Evolutionary conservation across 1,140 invertebrate species (phyloP).

Genomic region (Brachionus rubens): DNA sequence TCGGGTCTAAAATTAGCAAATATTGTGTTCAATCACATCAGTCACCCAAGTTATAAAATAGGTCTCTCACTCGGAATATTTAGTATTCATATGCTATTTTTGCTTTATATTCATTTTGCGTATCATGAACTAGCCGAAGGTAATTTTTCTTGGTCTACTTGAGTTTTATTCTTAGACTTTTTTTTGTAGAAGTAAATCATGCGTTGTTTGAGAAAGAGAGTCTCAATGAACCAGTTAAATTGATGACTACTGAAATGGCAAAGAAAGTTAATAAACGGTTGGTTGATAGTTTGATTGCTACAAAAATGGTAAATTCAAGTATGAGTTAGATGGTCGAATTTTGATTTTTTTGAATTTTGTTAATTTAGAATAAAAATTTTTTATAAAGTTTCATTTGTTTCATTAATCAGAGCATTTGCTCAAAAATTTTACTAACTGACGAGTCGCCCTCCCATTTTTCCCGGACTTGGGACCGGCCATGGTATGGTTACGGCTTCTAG

Average conservation of each 20-base stretch:
- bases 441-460: no score
- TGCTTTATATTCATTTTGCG: slow-evolving; percentile 61
- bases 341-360: no score
- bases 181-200: slow-evolving; percentile 1
- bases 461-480: no score
- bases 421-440: no score
- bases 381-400: no score
- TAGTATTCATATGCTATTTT: slow-evolving; percentile 56
- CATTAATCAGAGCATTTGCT: no score
- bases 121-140: slow-evolving; percentile 62
- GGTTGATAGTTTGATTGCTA: neutral
- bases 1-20: slow-evolving; percentile 16
- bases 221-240: neutral
- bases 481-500: no score
- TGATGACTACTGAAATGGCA: neutral
- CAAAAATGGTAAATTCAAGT: no score
- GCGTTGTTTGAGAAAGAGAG: slow-evolving; percentile 12
- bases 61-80: slow-evolving; percentile 54
- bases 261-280: neutral
- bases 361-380: no score
- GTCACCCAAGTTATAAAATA: slow-evolving; percentile 55
- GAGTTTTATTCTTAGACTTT: neutral
- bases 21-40: slow-evolving; percentile 54
- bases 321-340: no score
- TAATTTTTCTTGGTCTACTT: slow-evolving; percentile 46